A percentile compares a stretch with the other conserved stretches of the same genome.
phyloP scores from a whole-genome alignment of 2,797 vertebrate genomes.

The Myotis findleyi region DNA sequence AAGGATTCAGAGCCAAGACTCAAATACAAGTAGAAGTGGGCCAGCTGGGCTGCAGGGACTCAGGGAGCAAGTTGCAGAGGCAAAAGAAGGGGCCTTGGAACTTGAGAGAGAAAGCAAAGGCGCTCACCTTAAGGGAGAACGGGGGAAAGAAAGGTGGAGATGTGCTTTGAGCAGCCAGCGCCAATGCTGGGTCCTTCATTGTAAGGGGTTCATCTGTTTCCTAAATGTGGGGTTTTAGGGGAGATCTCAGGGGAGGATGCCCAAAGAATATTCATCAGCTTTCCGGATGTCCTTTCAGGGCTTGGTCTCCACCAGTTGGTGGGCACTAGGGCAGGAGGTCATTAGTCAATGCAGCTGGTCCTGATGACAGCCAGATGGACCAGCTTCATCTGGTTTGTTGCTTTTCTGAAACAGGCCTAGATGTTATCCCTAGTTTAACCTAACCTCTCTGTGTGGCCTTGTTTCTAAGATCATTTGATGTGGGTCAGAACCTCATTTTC shows the following conservation, averaged over 20 bases:
- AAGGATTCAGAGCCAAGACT: background rate
- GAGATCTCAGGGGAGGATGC: background rate
- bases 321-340: background rate
- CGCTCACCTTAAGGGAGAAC: background rate
- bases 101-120: background rate
- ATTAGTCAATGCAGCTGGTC: background rate
- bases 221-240: background rate
- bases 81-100: background rate
- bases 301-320: background rate
- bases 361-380: background rate
- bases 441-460: background rate
- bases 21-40: background rate
- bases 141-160: background rate
- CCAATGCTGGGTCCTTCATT: background rate
- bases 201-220: background rate
- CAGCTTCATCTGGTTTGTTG: background rate
- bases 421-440: background rate
- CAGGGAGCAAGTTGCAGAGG: background rate
- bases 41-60: background rate
- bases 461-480: background rate
- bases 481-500: background rate
- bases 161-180: background rate
- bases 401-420: background rate
- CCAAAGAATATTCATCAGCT: background rate
- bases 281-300: background rate